phyloP scores from a whole-genome alignment of 2,113 vertebrate species.

The Athene noctua region DNA sequence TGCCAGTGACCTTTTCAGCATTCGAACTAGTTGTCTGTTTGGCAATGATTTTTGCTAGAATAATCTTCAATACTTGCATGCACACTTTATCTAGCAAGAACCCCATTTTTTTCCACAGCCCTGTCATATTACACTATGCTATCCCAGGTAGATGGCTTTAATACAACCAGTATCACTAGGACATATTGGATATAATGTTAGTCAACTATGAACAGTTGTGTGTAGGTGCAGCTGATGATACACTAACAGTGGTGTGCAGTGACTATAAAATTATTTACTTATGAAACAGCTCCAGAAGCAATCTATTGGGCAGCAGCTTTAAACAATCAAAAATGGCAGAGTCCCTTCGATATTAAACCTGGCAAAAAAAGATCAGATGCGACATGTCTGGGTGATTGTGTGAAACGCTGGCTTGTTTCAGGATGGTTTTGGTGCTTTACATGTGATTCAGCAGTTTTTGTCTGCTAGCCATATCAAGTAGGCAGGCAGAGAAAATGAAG shows the following conservation, averaged over 20 bases:
- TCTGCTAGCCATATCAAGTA: neutral
- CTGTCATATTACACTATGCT: neutral
- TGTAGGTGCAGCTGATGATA: neutral
- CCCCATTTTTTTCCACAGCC: neutral
- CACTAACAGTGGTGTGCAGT: neutral
- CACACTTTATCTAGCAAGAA: neutral
- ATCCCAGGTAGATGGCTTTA: neutral
- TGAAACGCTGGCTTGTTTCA: neutral
- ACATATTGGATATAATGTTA: neutral
- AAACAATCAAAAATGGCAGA: neutral
- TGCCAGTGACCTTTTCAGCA: slow-evolving; percentile 64
- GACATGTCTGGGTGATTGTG: neutral
- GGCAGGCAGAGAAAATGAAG: neutral
- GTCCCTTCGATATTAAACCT: neutral
- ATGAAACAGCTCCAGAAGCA: neutral
- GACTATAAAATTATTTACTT: neutral
- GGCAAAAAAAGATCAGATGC: neutral
- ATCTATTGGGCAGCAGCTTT: neutral
- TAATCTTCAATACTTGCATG: neutral
- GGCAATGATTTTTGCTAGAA: slow-evolving; percentile 51
- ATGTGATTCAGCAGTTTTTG: neutral
- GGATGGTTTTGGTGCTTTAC: neutral
- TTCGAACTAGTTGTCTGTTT: slow-evolving; percentile 21
- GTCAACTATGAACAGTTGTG: neutral
- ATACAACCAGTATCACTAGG: neutral